A percentile compares a stretch with the other conserved stretches of the same genome.
phyloP scores from a whole-genome alignment of 2,113 vertebrate genomes.

The Sminthopsis crassicaudata region DNA sequence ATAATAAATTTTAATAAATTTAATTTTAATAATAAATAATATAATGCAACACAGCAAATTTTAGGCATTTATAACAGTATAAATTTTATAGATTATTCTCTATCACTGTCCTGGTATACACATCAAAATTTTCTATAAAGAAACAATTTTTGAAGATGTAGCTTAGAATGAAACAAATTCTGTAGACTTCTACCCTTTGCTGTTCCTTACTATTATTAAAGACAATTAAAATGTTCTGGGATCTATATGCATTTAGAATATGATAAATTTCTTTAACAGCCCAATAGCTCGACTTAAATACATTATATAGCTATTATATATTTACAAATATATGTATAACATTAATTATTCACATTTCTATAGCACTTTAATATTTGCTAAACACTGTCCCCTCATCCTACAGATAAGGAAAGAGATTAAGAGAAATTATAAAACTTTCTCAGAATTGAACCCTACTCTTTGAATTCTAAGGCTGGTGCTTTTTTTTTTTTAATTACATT shows the following conservation, averaged over 20 bases:
- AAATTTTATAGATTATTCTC: background rate
- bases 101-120: rapidly evolving
- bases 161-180: too few relatives aligned
- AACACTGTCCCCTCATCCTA: background rate
- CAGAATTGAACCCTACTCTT: background rate
- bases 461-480: background rate
- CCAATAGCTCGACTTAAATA: background rate
- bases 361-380: background rate
- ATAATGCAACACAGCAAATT: background rate
- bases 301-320: background rate
- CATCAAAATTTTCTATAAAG: background rate
- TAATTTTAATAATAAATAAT: rapidly evolving
- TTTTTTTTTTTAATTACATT: background rate
- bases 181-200: too few relatives aligned
- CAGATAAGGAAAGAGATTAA: background rate
- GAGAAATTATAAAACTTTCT: background rate
- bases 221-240: background rate
- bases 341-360: background rate
- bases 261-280: background rate
- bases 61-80: too few relatives aligned
- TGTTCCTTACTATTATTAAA: too few relatives aligned
- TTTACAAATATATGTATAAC: background rate
- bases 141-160: background rate
- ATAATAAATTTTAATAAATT: rapidly evolving
- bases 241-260: background rate